Evolutionary conservation across 2,888 invertebrate species (phyloP), one percentile per base, ranked within the genome.

Genomic region (Caenorhabditis uteleia): DNA sequence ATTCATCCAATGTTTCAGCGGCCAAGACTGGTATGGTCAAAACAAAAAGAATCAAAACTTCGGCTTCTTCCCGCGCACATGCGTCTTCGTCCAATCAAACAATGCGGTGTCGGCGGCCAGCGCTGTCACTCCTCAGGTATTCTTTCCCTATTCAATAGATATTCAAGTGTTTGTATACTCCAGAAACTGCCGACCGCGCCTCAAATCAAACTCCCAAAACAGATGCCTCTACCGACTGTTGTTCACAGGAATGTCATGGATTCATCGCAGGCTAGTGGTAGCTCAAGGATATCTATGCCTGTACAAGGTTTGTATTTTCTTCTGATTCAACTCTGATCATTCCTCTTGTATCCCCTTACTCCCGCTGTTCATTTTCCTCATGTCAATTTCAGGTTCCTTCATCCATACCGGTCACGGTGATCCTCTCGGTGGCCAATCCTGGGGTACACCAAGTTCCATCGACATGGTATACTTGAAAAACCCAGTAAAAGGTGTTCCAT

Each of bases 1-100:
- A 34, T 25, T 40, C 16, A 33, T 44, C 44, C n/a, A 20, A 16
- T 8, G 16, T 51, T 68, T 47, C 91, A 75, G 72, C 0, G 71
- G 69, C 4, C 55, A 61, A 12, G 58, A 92, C 89, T 95, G 95
- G 91, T 92, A 91, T 84, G 97, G 95, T 1, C 97, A 97, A 85
- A 93, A 92, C 84, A 91, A 91, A 83, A 87, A 91, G 59, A 91
- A 92, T 0, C 90, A 90, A 72, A 90, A 92, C 79, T 90, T 97
- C 49, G 95, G 93, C 8, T 85, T 89, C 26, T 94, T 98, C 85
- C 95, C 95, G 0, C 88, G 92, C 8, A 88, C 68, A 1, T 36
- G 50, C 3, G 72, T 78, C 7, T 67, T 73, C 49, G 64, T 73
- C 14, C 53, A 45, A 26, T 50, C 60, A 14, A 54, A 53, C 16